Evolutionary conservation across 2,113 vertebrate species (phyloP), one percentile per base, ranked within the genome.

Genomic region (Otocyon megalotis): DNA sequence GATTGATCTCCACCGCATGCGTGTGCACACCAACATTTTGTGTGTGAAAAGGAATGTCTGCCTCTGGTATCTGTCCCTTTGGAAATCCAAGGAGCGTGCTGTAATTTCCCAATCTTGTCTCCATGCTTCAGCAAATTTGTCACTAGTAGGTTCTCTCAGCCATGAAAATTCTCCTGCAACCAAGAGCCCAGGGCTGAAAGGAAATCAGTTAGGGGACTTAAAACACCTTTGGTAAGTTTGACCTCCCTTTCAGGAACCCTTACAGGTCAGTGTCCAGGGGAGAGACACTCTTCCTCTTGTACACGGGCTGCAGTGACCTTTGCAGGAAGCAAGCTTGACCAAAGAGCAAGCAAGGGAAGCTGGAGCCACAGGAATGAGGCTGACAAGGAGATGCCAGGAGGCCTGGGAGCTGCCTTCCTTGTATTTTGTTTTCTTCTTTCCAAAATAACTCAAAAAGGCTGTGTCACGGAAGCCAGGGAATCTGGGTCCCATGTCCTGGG

Each of bases 121-220:
- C 96, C 72, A 86, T 22, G 53, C 93, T 96, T 93, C 89, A 93
- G 94, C 72, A 94, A 62, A 97, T 95, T 89, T 97, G 94, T 98
- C 95, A 93, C 90, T 71, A 85, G 93, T 72, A 74, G 86, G 43
- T 58, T 88, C 95, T 97, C 97, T 97, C 92, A 91, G 95, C 87
- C 90, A 60, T 96, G 88, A 97, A 96, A 97, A 96, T 82, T 89
- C 87, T 93, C 89, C 84, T 28, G 26, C 71, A 82, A 97, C 84
- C 54, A 63, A 92, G 76, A 95, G 71, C n/a, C 71, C 20, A 37
- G 43, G 50, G 15, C 81, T 97, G 71, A 97, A 94, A 97, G 85
- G 54, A 96, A 94, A 96, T 94, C 93, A 90, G 16, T 86, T 71
- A 54, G 43, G 54, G 26, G 81, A 84, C 83, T 69, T 77, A 62